Evolutionary conservation across 1,140 invertebrate species (phyloP), one percentile per base, ranked within the genome.

Genomic region (Microplitis mediator): DNA sequence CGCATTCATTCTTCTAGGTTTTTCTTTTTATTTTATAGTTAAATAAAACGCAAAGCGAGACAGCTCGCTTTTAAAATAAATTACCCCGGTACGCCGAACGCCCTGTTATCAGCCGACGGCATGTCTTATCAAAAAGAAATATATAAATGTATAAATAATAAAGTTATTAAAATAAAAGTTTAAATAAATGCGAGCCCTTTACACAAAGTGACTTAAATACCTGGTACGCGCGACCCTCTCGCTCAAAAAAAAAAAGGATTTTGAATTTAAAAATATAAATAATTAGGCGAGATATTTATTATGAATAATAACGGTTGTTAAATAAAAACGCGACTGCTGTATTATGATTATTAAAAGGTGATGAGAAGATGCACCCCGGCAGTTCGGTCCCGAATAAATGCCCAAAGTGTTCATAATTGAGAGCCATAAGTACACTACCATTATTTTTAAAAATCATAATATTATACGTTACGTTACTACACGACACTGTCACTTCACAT

Each of bases 351-450:
- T 45, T 45, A 9, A 45, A 45, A 45, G 4, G 52, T 35, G 5
- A 52, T 11, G 16, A 58, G n/a, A 16, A 66, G 56, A 36, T 66
- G 52, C 62, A 71, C 74, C 77, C 78, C 79, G 81, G 77, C 76
- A 78, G 76, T 75, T 79, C 79, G 75, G 79, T 79, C 80, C 80
- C 73, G 80, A 82, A 84, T 73, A 75, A 81, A 78, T 83, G 82
- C 82, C 84, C 80, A 80, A 86, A 86, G 84, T 86, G 84, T 86
- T 86, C 83, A 84, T 81, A 80, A 79, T 78, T 80, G 75, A 82
- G 78, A 73, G 63, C 23, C 63, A 65, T 65, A 51, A 39, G 74
- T 81, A 79, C 75, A 76, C 77, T 79, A 45, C 11, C 39, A 45
- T 45, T 45, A 45, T 45, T 45, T 11, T 9, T 9, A 4, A 45